phyloP scores from a whole-genome alignment of 2,113 vertebrate species.

The Arvicanthis niloticus region DNA sequence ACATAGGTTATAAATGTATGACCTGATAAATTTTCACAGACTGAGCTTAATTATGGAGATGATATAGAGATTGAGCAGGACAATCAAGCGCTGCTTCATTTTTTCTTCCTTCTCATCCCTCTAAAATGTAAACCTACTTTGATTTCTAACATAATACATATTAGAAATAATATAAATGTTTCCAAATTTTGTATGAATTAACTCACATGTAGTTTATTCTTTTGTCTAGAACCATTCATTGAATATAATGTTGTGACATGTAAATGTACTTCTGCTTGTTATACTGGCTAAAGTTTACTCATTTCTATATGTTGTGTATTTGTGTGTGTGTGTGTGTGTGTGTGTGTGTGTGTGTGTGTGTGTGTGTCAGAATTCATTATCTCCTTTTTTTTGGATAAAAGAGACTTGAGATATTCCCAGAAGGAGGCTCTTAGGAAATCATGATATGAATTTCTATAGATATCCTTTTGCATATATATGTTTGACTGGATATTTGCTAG shows the following conservation, averaged over 20 bases:
- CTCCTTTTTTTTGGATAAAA: neutral
- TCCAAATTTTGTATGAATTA: neutral
- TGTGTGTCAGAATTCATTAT: neutral
- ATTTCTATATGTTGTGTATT: neutral
- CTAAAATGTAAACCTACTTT: neutral
- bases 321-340: no score
- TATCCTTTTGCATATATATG: neutral
- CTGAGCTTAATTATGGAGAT: neutral
- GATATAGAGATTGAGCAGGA: neutral
- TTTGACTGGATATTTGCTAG: neutral
- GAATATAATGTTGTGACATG: conserved; percentile 17
- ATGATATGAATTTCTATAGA: neutral
- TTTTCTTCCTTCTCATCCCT: neutral
- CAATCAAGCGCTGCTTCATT: neutral
- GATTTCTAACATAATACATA: neutral
- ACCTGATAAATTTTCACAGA: conserved; percentile 5
- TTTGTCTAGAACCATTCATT: neutral
- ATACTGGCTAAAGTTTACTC: neutral
- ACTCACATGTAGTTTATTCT: neutral
- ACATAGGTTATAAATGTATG: neutral
- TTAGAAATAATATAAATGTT: neutral
- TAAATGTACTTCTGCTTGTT: neutral
- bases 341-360: no score
- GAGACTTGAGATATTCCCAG: neutral
- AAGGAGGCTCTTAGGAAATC: neutral